Evolutionary conservation across 2,113 vertebrate species (phyloP).

Genomic region (Chascanopsetta lugubris): DNA sequence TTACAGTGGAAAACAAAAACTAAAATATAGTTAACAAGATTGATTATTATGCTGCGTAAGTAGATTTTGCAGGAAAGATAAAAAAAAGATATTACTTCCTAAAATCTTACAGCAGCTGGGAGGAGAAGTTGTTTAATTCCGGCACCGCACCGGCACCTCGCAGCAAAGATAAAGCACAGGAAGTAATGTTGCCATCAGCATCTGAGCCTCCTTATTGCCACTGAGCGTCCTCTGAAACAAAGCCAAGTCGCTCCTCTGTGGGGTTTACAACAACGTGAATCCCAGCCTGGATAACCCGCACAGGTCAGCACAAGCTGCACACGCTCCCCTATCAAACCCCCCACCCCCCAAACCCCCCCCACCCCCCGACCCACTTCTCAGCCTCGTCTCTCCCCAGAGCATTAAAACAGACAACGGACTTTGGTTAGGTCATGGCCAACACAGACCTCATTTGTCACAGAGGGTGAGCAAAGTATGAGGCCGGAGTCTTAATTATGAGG

Average conservation of each 20-base stretch:
- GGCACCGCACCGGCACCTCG: constrained; percentile 22
- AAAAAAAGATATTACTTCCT: constrained; percentile 4
- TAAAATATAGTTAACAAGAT: constrained; percentile 6
- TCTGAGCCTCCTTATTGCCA: constrained; percentile 50
- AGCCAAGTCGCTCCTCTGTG: constrained; percentile 50
- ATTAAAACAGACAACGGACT: constrained; percentile 72
- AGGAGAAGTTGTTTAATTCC: background rate
- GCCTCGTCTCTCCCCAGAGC: constrained; percentile 61
- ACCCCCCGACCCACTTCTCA: constrained; percentile 64
- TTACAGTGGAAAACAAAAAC: too few relatives aligned
- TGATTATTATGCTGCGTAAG: too few relatives aligned
- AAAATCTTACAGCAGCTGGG: background rate
- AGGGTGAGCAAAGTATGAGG: constrained; percentile 65
- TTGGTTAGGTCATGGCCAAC: constrained; percentile 74
- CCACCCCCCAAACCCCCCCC: constrained; percentile 26
- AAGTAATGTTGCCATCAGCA: constrained; percentile 17
- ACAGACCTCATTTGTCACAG: constrained; percentile 77
- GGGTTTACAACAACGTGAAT: constrained; percentile 63
- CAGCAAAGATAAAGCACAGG: constrained; percentile 36
- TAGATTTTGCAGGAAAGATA: too few relatives aligned
- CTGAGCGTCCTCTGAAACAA: constrained; percentile 61
- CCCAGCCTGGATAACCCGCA: constrained; percentile 51
- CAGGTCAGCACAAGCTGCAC: constrained; percentile 64
- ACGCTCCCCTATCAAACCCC: constrained; percentile 25
- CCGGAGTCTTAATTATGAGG: constrained; percentile 70